A percentile compares a stretch with the other conserved stretches of the same genome.
phyloP scores from a whole-genome alignment of 1,140 invertebrate species.

The Eriosoma lanigerum region DNA sequence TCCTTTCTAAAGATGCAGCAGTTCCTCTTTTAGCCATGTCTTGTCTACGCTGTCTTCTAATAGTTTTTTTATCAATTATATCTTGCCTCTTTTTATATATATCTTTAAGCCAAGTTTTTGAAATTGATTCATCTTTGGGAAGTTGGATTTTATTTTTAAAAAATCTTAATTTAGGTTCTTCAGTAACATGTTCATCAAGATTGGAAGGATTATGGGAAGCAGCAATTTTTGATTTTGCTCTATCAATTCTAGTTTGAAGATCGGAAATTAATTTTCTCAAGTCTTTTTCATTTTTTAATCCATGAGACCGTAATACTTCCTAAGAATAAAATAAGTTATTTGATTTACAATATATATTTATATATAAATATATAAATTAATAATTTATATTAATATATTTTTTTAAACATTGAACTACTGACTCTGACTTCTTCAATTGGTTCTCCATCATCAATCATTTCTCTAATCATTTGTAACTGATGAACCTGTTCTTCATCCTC shows the following conservation, averaged over 20 bases:
- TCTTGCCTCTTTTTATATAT: slow-evolving; percentile 68
- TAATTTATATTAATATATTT: background rate
- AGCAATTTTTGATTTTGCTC: slow-evolving; percentile 75
- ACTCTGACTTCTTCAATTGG: slow-evolving; percentile 75
- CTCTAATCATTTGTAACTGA: slow-evolving; percentile 75
- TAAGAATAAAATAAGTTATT: slow-evolving; percentile 57
- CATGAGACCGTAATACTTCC: slow-evolving; percentile 64
- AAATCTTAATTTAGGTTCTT: slow-evolving; percentile 60
- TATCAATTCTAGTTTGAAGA: slow-evolving; percentile 75
- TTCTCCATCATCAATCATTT: slow-evolving; percentile 75
- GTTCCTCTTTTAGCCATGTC: slow-evolving; percentile 88
- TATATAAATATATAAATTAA: no score
- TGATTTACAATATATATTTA: background rate
- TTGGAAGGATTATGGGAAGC: slow-evolving; percentile 61
- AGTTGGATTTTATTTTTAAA: slow-evolving; percentile 60
- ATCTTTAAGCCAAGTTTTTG: slow-evolving; percentile 70
- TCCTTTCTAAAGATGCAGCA: slow-evolving; percentile 86
- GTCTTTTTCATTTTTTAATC: slow-evolving; percentile 64
- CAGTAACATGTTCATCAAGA: slow-evolving; percentile 51
- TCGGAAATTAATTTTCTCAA: slow-evolving; percentile 74
- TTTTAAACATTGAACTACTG: background rate
- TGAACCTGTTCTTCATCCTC: slow-evolving; percentile 86
- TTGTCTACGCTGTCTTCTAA: slow-evolving; percentile 75
- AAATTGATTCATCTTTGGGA: slow-evolving; percentile 67
- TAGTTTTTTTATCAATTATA: slow-evolving; percentile 68